These are phyloP conservation scores for Bolborhynchus lineola DNA, from an alignment of 2,113 vertebrate species.

Conservation along the genomic window DNA sequence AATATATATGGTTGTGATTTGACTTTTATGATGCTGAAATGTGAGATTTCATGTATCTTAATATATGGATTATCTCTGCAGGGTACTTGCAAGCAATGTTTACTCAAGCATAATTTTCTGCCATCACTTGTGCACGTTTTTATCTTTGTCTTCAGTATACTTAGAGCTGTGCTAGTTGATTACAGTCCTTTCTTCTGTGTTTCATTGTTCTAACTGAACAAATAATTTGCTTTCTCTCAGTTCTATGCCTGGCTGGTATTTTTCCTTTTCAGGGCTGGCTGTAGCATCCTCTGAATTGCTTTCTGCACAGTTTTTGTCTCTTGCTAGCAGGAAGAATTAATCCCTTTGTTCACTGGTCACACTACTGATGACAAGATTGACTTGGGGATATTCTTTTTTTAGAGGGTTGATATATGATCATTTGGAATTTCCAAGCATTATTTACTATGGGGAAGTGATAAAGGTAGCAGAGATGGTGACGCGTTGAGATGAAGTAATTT, in stretches of 20 bases:
- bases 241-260: neutral
- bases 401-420: neutral
- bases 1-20: neutral
- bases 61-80: neutral
- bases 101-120: neutral
- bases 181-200: neutral
- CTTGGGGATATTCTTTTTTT: neutral
- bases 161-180: neutral
- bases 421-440: neutral
- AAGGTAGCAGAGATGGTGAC: neutral
- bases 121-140: neutral
- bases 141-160: neutral
- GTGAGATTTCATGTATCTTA: neutral
- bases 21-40: neutral
- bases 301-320: slow-evolving; percentile 15
- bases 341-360: slow-evolving; percentile 1
- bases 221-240: slow-evolving; percentile 1
- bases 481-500: neutral
- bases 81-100: neutral
- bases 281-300: neutral
- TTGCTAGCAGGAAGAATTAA: neutral
- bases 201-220: slow-evolving; percentile 15
- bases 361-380: neutral
- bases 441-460: neutral
- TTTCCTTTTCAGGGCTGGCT: neutral